Percentiles rank a stretch among this genome's conserved stretches.
Evolutionary conservation across 2,113 vertebrate genomes (phyloP).

Genomic region (Axis porcinus): DNA sequence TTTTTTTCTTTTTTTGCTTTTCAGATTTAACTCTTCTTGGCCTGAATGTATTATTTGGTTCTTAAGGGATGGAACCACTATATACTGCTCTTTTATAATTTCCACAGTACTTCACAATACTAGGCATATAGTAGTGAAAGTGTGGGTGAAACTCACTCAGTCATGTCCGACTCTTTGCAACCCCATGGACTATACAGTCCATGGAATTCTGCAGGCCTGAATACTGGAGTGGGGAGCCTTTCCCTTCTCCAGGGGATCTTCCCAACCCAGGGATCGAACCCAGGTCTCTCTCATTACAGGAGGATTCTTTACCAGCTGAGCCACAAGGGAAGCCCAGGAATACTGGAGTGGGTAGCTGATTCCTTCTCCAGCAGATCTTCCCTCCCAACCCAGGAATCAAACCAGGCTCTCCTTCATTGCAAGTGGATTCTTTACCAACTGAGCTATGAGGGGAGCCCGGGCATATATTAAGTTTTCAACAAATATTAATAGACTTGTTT

Average conservation of each 20-base stretch:
- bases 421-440: not conserved
- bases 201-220: not conserved
- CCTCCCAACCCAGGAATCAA: not conserved
- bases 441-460: not conserved
- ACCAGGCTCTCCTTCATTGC: not conserved
- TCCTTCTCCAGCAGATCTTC: not conserved
- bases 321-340: not conserved
- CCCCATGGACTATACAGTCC: not conserved
- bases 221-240: not conserved
- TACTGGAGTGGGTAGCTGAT: not conserved
- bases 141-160: not conserved
- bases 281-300: not conserved
- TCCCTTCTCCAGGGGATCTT: not conserved
- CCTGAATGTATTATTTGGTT: not conserved
- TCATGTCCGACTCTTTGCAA: not conserved
- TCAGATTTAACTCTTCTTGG: constrained; percentile 8
- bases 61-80: not conserved
- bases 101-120: not conserved
- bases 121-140: not conserved
- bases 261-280: not conserved
- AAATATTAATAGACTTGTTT: not conserved
- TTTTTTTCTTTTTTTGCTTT: not conserved
- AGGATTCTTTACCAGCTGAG: not conserved
- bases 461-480: not conserved
- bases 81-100: not conserved